Evolutionary conservation across 2,888 invertebrate species (phyloP).

Genomic region (Chymomyza amoena): DNA sequence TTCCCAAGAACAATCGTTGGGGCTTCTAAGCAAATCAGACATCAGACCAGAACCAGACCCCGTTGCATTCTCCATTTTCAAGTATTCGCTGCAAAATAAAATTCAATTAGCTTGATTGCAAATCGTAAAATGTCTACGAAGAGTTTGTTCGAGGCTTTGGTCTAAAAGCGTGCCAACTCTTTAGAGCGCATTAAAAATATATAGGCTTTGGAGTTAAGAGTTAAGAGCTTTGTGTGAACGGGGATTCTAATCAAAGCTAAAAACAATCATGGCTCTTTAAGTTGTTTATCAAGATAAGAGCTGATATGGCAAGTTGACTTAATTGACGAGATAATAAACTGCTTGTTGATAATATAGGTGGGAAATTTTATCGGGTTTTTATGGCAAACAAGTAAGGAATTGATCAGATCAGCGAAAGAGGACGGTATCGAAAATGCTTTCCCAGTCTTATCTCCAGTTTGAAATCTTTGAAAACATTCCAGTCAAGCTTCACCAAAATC

Average conservation of each 20-base stretch:
- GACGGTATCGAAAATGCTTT: no score
- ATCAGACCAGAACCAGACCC: background rate
- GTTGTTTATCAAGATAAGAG: background rate
- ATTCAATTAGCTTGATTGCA: slow-evolving; percentile 71
- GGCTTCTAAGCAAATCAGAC: slow-evolving; percentile 13
- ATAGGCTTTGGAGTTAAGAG: background rate
- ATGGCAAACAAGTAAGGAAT: no score
- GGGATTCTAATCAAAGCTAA: background rate
- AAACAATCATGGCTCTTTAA: background rate
- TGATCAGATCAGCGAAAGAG: no score
- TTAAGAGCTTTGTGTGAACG: background rate
- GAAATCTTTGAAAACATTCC: no score
- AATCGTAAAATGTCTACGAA: slow-evolving; percentile 37
- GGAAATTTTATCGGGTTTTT: no score
- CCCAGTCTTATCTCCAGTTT: no score
- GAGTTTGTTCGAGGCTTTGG: background rate
- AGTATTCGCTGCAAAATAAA: slow-evolving; percentile 57
- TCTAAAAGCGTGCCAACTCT: background rate
- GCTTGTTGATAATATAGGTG: no score
- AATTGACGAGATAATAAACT: no score
- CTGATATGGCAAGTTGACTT: no score
- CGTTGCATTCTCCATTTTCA: slow-evolving; percentile 6
- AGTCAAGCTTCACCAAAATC: no score
- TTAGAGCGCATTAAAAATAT: background rate
- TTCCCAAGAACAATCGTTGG: slow-evolving; percentile 21